Conservation (phyloP, 1,140 invertebrate species). For the Drosophila orosa region DNA sequence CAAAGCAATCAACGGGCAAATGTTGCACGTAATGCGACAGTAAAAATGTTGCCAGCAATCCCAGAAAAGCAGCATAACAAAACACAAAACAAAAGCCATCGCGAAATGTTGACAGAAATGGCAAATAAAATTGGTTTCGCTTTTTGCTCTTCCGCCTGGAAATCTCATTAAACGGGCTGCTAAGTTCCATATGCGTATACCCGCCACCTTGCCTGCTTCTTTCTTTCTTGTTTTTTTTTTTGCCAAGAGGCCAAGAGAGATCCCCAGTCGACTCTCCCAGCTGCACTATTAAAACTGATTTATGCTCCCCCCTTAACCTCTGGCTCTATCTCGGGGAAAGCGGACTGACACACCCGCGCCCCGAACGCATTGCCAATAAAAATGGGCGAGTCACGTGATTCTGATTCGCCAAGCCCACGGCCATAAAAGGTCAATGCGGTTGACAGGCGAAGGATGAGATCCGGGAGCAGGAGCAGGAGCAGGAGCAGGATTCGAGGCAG, state of each 20-base stretch:
- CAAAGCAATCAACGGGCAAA: slow-evolving; percentile 57
- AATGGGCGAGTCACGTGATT: slow-evolving; percentile 79
- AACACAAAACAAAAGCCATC: slow-evolving; percentile 23
- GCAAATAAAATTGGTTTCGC: slow-evolving; percentile 53
- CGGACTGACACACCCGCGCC: slow-evolving; percentile 56
- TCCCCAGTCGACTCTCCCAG: slow-evolving; percentile 52
- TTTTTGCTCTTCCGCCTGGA: slow-evolving; percentile 55
- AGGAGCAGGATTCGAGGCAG: not conserved
- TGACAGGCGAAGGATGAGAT: slow-evolving; percentile 22
- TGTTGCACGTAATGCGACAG: slow-evolving; percentile 73
- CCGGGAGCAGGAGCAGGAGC: not conserved
- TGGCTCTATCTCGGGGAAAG: slow-evolving; percentile 23
- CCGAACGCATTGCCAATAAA: slow-evolving; percentile 58
- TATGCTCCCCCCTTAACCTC: slow-evolving; percentile 49
- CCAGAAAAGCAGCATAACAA: slow-evolving; percentile 38
- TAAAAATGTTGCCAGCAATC: slow-evolving; percentile 60
- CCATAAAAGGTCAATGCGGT: slow-evolving; percentile 70
- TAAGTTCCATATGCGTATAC: slow-evolving; percentile 51
- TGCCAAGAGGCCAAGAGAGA: slow-evolving; percentile 19
- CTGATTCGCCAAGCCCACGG: slow-evolving; percentile 64
- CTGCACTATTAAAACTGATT: slow-evolving; percentile 79
- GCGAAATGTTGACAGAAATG: slow-evolving; percentile 52
- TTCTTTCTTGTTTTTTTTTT: slow-evolving; percentile 6
- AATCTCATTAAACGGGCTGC: slow-evolving; percentile 71
- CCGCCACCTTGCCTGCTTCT: not conserved